Evolutionary conservation across 2,113 vertebrate genomes (phyloP), one percentile per base, ranked within the genome.

Genomic region (Furnarius figulus): DNA sequence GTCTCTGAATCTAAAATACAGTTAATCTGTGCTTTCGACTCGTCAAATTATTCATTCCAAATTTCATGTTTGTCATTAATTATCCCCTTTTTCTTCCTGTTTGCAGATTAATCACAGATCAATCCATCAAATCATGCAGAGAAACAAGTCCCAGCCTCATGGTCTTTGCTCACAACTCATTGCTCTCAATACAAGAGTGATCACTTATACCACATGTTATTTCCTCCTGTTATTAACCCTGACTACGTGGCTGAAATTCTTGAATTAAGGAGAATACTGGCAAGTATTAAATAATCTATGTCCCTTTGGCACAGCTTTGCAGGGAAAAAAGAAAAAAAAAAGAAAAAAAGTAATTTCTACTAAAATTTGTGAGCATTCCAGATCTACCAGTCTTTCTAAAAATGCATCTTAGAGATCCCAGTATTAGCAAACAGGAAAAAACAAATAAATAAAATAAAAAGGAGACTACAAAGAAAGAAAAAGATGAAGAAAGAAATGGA

Each of bases 31-130:
- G 5, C 55, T 61, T 96, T 63, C 10, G 3, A 67, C 53, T 91
- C 58, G 74, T 90, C 73, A 93, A 91, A 93, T 94, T 87, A 87
- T 52, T 76, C 67, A 72, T 73, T 95, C 61, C 49, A 90, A 84
- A 73, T 89, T 90, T 90, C 58, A 58, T 46, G 52, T 89, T 87
- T 78, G 68, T 72, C 87, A 61, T 77, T 78, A 88, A 86, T 92
- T 84, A 74, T 42, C 39, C 55, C 30, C 3, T 88, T 90, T 90
- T 86, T 83, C 49, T 88, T 93, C 62, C n/a, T 90, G 49, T 84
- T 82, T 73, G n/a, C 70, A 85, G 80, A 93, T 94, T 85, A 90
- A 81, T 75, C 53, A 53, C 5, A 6, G 73, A 88, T 86, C 68
- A 90, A 53, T 88, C 82, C 63, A 82, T 62, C 75, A 94, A 77